Evolutionary conservation across 2,113 vertebrate genomes (phyloP).

Genomic region (Oncorhynchus keta): DNA sequence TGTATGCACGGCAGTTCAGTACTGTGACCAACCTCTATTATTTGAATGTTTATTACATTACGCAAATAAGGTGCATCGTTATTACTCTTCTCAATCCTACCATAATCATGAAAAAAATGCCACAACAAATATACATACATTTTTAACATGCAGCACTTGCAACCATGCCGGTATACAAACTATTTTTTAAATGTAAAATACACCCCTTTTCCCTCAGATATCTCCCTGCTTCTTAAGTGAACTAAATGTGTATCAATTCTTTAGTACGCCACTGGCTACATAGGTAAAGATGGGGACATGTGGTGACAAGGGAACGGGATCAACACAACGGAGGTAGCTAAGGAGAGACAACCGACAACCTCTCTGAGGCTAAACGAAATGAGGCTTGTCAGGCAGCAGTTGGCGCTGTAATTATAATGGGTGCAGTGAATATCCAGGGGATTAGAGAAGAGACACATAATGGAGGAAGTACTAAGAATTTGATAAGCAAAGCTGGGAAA

Average conservation of each 20-base stretch:
- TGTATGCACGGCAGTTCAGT: too few relatives aligned
- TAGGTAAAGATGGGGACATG: conserved; percentile 71
- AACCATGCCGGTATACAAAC: conserved; percentile 26
- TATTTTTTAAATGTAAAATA: conserved; percentile 23
- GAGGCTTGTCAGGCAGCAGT: conserved; percentile 73
- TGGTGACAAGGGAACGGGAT: conserved; percentile 67
- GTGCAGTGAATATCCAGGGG: conserved; percentile 65
- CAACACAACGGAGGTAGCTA: conserved; percentile 63
- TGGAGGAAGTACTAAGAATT: conserved; percentile 68
- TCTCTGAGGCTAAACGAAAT: conserved; percentile 60
- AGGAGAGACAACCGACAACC: conserved; percentile 66
- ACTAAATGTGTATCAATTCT: conserved; percentile 64
- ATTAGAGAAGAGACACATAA: conserved; percentile 64
- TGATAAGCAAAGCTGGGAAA: conserved; percentile 61
- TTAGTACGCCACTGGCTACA: conserved; percentile 66
- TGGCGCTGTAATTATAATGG: conserved; percentile 74
- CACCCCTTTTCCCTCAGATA: conserved; percentile 44
- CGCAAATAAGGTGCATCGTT: background rate
- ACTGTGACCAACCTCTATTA: too few relatives aligned
- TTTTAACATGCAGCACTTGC: conserved; percentile 33
- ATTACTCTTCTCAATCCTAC: conserved; percentile 6
- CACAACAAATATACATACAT: conserved; percentile 36
- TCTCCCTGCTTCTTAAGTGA: conserved; percentile 63
- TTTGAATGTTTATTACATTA: background rate
- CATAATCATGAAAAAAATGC: conserved; percentile 27